A percentile compares a stretch with the other conserved stretches of the same genome.
These are phyloP conservation scores for Aplochiton taeniatus DNA, from an alignment of 2,797 vertebrate genomes.

Conservation along the genomic window DNA sequence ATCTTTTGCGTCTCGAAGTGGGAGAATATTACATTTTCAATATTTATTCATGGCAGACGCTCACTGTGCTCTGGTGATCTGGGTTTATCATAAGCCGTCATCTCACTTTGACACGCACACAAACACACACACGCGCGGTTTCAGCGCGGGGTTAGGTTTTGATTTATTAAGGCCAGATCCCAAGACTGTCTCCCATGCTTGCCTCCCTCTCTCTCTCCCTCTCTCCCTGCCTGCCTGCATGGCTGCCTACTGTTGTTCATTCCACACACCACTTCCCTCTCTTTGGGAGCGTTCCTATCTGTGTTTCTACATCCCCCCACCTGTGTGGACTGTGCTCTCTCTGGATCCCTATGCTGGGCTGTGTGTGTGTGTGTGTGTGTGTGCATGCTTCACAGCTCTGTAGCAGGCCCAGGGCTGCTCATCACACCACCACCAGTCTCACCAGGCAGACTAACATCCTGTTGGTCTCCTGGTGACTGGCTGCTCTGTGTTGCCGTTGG, in stretches of 20 bases:
- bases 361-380: constrained; percentile 17
- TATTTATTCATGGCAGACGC: constrained; percentile 16
- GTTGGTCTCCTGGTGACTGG: background rate
- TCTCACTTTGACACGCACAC: constrained; percentile 8
- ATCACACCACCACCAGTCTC: constrained; percentile 42
- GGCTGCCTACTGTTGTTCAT: too few relatives aligned
- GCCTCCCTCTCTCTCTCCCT: constrained; percentile 1
- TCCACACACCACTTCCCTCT: too few relatives aligned
- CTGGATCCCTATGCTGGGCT: too few relatives aligned
- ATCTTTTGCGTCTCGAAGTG: background rate
- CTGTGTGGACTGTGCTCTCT: too few relatives aligned
- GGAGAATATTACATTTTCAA: constrained; percentile 12
- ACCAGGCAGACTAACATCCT: constrained; percentile 17
- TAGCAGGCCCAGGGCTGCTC: constrained; percentile 49
- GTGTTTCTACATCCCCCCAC: too few relatives aligned
- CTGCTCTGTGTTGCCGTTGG: background rate
- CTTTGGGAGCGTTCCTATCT: too few relatives aligned
- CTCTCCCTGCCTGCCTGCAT: constrained; percentile 9
- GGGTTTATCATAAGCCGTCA: constrained; percentile 13
- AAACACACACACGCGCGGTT: background rate
- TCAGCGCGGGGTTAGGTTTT: constrained; percentile 10
- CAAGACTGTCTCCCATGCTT: constrained; percentile 14
- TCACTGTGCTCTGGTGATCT: constrained; percentile 8
- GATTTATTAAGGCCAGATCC: constrained; percentile 22
- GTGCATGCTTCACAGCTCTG: constrained; percentile 25